Base-by-base conservation (phyloP, 2,113 vertebrate genomes). In the Menidia beryllina region DNA sequence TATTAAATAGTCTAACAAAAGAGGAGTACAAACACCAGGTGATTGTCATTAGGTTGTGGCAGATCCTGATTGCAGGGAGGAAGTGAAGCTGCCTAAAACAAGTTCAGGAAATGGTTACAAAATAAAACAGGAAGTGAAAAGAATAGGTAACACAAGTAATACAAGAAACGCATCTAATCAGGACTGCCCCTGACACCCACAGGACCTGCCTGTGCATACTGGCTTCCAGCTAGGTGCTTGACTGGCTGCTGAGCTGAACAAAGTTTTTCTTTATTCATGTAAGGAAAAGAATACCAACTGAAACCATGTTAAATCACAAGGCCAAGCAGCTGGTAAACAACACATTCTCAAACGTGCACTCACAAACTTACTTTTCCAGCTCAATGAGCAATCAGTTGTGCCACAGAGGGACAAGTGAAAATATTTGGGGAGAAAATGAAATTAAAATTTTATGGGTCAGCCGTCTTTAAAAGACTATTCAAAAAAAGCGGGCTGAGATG, bases 361-460 rank as follows among this genome's bases (percentile, higher is more conserved):
- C 64, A 70, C 39, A 19, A 50, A 65, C 38, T 54, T 20, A 27
- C 13, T 58, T 70, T 63, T 81, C 51, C 69, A 55, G 30, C 47
- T 74, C 41, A 55, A 47, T 38, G 51, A 51, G 50, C 47, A 63
- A 21, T 55, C 56, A 67, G 66, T 63, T 53, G 30, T 47, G 36
- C 19, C 54, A 69, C 51, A 67, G 21, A 75, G 12, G 49, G 41
- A 65, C 49, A 77, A 60, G 64, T 64, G 11, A 84, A 83, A 70
- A 66, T 23, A 69, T 78, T 67, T 59, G 27, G 19, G 30, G 24
- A 65, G 71, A 79, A 48, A 56, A 58, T 62, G 52, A 14, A 58
- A 74, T 75, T 75, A 26, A 58, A 63, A 70, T 82, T 77, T 79
- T 36, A 66, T 58, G 60, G 85, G 56, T 89, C 84, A 85, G 49